A percentile compares a stretch with the other conserved stretches of the same genome.
These are phyloP conservation scores for Aphelenchoides bicaudatus DNA, from an alignment of 2,888 invertebrate species.

Conservation along the genomic window DNA sequence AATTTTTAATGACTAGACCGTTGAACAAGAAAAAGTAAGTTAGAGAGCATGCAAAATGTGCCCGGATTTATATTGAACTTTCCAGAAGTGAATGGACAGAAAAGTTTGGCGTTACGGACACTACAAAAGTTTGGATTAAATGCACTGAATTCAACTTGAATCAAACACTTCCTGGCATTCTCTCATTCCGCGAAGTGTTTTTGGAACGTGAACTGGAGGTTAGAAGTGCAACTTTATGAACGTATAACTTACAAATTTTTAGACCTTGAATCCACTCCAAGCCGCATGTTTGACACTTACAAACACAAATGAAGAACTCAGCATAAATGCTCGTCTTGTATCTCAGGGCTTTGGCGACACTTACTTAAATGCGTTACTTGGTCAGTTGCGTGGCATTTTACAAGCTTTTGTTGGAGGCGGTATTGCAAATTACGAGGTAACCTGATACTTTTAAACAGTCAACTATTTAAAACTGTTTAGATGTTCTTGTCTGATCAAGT, in stretches of 20 bases:
- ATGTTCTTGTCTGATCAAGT: not conserved
- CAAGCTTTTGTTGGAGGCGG: conserved; percentile 41
- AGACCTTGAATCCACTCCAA: conserved; percentile 33
- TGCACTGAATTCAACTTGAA: conserved; percentile 23
- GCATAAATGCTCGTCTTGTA: conserved; percentile 28
- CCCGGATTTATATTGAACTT: no score
- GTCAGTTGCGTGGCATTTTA: conserved; percentile 48
- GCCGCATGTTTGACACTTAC: conserved; percentile 31
- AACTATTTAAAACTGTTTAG: not conserved
- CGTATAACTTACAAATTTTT: no score
- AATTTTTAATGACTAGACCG: conserved; percentile 46
- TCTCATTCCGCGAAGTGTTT: conserved; percentile 33
- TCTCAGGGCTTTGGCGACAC: conserved; percentile 27
- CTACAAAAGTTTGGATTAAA: conserved; percentile 46
- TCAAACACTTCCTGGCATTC: conserved; percentile 30
- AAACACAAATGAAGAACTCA: conserved; percentile 32
- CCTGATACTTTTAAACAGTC: not conserved
- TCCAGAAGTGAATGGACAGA: conserved; percentile 53
- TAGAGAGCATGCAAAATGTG: no score
- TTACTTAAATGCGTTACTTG: conserved; percentile 34
- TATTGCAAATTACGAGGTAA: conserved; percentile 34
- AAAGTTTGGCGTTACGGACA: conserved; percentile 39
- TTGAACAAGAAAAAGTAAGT: conserved; percentile 37
- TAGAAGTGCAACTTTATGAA: no score
- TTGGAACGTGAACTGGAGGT: conserved; percentile 25